Evolutionary conservation across 2,113 vertebrate genomes (phyloP).

Genomic region (Aix galericulata): DNA sequence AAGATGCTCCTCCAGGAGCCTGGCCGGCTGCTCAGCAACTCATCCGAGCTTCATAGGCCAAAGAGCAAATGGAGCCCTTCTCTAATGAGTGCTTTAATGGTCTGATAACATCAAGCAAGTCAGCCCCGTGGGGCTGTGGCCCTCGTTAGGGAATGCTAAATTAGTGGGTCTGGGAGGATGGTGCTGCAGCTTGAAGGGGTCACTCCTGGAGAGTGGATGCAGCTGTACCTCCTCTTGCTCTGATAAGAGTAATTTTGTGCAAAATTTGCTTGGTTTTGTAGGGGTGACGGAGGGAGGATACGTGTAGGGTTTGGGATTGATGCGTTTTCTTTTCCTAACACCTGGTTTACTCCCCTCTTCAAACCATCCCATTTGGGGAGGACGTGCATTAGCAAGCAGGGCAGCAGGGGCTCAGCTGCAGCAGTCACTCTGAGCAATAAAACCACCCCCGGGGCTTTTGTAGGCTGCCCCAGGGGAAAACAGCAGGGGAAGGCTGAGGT

Average conservation of each 20-base stretch:
- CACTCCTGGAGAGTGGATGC: background rate
- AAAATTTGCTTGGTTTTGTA: background rate
- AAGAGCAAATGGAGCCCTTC: background rate
- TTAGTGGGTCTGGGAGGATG: background rate
- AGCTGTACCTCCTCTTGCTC: background rate
- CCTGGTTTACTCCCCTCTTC: background rate
- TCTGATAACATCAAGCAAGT: background rate
- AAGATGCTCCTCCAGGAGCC: slow-evolving; percentile 1
- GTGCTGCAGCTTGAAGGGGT: background rate
- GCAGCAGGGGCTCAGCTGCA: background rate
- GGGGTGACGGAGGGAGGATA: background rate
- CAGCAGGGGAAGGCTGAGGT: accelerated
- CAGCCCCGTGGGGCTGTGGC: background rate
- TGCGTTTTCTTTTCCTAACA: background rate
- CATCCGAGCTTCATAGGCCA: background rate
- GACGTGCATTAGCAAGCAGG: background rate
- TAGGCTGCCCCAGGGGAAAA: background rate
- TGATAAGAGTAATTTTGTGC: background rate
- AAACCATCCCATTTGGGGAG: accelerated
- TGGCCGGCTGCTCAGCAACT: background rate
- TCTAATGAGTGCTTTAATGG: slow-evolving; percentile 46
- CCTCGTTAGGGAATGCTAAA: slow-evolving; percentile 4
- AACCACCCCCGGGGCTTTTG: background rate
- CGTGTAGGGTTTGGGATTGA: background rate
- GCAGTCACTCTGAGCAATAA: background rate